Percentiles rank a stretch among this genome's conserved stretches.
Evolutionary conservation across 2,797 vertebrate genomes (phyloP).

Genomic region (Nasua narica): DNA sequence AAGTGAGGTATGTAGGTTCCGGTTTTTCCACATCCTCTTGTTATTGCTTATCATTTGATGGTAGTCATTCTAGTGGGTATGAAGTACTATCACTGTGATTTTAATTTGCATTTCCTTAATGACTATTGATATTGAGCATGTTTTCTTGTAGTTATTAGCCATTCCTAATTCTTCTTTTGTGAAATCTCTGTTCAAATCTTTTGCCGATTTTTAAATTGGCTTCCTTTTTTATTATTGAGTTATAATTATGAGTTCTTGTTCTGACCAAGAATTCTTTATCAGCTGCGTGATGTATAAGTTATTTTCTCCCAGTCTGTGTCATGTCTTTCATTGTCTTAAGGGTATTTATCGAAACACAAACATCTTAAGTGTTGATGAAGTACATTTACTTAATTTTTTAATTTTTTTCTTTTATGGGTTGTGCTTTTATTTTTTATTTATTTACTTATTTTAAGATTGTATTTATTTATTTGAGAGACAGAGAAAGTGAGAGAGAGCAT

Average conservation of each 20-base stretch:
- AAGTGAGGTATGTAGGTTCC: neutral
- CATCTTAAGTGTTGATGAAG: neutral
- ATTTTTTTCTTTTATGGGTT: too few relatives aligned
- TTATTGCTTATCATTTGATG: neutral
- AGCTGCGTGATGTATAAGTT: neutral
- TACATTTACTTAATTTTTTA: too few relatives aligned
- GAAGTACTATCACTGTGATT: neutral
- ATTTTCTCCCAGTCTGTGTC: neutral
- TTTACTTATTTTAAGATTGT: too few relatives aligned
- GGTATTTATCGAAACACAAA: conserved; percentile 9
- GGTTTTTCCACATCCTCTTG: neutral
- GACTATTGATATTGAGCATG: neutral
- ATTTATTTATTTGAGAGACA: too few relatives aligned
- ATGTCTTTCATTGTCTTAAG: conserved; percentile 20
- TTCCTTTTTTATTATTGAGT: neutral
- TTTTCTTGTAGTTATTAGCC: neutral
- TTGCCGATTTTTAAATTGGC: neutral
- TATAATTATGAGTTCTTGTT: neutral
- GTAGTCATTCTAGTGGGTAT: neutral
- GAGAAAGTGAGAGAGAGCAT: too few relatives aligned
- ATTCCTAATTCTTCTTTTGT: neutral
- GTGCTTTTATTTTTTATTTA: too few relatives aligned
- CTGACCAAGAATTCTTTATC: neutral
- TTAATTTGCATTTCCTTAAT: neutral
- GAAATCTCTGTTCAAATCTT: neutral